Percentiles rank a stretch among this genome's conserved stretches.
These are phyloP conservation scores for Saiga tatarica DNA, from an alignment of 2,113 vertebrate genomes.

Conservation along the genomic window DNA sequence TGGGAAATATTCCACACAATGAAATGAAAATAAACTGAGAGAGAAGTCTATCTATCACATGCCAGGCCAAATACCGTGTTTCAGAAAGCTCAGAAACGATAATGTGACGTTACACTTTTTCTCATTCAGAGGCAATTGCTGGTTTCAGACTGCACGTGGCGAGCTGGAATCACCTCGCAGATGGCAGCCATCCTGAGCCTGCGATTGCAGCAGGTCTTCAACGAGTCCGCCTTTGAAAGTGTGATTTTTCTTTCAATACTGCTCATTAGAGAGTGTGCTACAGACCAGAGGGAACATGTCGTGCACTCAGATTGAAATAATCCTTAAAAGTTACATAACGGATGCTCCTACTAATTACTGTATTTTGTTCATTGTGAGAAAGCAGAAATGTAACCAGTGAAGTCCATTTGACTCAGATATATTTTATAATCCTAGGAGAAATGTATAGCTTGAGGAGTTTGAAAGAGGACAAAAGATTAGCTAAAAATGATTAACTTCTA, in stretches of 20 bases:
- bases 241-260: background rate
- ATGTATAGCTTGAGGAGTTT: background rate
- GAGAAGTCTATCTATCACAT: constrained; percentile 42
- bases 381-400: background rate
- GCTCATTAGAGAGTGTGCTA: background rate
- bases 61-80: background rate
- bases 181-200: background rate
- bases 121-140: constrained; percentile 47
- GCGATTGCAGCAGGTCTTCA: background rate
- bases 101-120: constrained; percentile 44
- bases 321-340: background rate
- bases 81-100: constrained; percentile 46
- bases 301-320: background rate
- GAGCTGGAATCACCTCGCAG: background rate
- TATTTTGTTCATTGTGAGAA: background rate
- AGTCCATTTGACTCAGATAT: background rate
- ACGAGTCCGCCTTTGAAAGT: background rate
- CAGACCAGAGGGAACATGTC: background rate
- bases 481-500: background rate
- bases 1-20: constrained; percentile 48
- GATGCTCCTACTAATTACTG: background rate
- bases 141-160: background rate
- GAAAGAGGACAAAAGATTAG: background rate
- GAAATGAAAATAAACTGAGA: constrained; percentile 62
- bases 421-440: background rate